Evolutionary conservation across 1,140 invertebrate genomes (phyloP).

Genomic region (Nomia melanderi): DNA sequence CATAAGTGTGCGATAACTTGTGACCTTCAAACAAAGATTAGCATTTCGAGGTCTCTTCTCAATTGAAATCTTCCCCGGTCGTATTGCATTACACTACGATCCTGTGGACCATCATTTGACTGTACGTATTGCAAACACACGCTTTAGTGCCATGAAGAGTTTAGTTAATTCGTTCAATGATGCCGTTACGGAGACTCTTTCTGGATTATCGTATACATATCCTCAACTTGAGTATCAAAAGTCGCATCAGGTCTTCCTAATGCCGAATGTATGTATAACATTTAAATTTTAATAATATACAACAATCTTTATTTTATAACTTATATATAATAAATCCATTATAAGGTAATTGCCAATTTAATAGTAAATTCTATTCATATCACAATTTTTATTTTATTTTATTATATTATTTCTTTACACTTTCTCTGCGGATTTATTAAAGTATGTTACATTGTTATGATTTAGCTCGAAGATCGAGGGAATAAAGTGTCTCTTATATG

Average conservation of each 20-base stretch:
- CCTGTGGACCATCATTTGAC: too few species aligned
- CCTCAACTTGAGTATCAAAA: constrained; percentile 83
- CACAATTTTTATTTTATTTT: too few species aligned
- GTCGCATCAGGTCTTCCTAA: constrained; percentile 84
- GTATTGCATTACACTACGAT: not conserved
- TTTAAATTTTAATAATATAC: not conserved
- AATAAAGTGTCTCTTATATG: constrained; percentile 87
- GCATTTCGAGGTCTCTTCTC: not conserved
- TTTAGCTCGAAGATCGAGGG: constrained; percentile 78
- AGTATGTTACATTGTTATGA: constrained; percentile 33
- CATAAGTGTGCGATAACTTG: constrained; percentile 9
- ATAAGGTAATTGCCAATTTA: too few species aligned
- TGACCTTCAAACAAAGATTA: not conserved
- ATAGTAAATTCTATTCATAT: not conserved
- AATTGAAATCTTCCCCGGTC: not conserved
- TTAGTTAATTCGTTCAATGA: constrained; percentile 85
- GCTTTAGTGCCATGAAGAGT: constrained; percentile 79
- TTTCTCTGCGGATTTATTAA: not conserved
- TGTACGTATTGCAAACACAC: not conserved
- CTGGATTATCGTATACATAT: constrained; percentile 84
- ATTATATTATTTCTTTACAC: not conserved
- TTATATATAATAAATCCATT: too few species aligned
- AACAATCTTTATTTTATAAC: too few species aligned
- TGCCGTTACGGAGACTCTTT: constrained; percentile 86
- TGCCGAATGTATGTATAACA: constrained; percentile 76